phyloP scores from a whole-genome alignment of 2,888 invertebrate species.

The Caenorhabditis sp. region DNA sequence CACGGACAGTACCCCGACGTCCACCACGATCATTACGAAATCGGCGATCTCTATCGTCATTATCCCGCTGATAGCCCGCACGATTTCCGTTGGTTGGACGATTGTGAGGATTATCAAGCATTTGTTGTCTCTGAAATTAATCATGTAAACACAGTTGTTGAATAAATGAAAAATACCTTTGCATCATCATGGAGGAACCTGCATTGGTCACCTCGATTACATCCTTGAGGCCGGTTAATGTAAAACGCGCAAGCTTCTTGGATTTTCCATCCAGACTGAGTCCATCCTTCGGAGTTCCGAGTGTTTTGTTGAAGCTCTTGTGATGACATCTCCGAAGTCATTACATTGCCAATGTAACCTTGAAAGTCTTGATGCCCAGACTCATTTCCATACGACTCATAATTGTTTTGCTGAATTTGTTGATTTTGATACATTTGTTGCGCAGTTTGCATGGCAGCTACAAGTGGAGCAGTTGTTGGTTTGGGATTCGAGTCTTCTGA shows the following conservation, averaged over 20 bases:
- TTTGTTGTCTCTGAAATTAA: neutral
- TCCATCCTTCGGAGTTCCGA: conserved; percentile 28
- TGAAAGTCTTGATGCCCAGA: conserved; percentile 6
- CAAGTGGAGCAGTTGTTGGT: neutral
- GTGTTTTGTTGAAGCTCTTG: conserved; percentile 11
- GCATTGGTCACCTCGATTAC: conserved; percentile 50
- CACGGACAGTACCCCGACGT: conserved; percentile 21
- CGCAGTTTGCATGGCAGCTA: conserved; percentile 15
- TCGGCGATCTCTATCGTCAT: neutral
- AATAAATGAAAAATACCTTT: conserved; percentile 28
- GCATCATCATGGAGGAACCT: conserved; percentile 50
- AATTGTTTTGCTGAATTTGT: conserved; percentile 3
- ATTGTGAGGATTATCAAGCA: neutral
- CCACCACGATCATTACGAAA: conserved; percentile 18
- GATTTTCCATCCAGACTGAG: conserved; percentile 34
- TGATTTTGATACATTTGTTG: conserved; percentile 10
- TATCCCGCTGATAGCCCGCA: neutral
- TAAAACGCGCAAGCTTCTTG: conserved; percentile 38
- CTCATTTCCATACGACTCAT: conserved; percentile 10
- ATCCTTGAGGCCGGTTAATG: conserved; percentile 31
- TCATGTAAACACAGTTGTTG: neutral
- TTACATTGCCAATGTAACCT: conserved; percentile 10
- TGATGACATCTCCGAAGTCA: conserved; percentile 8
- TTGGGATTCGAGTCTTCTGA: neutral
- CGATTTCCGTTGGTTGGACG: neutral